Percentiles rank a stretch among this genome's conserved stretches.
Evolutionary conservation across 2,888 invertebrate genomes (phyloP).

Genomic region (Brenthis hecate): DNA sequence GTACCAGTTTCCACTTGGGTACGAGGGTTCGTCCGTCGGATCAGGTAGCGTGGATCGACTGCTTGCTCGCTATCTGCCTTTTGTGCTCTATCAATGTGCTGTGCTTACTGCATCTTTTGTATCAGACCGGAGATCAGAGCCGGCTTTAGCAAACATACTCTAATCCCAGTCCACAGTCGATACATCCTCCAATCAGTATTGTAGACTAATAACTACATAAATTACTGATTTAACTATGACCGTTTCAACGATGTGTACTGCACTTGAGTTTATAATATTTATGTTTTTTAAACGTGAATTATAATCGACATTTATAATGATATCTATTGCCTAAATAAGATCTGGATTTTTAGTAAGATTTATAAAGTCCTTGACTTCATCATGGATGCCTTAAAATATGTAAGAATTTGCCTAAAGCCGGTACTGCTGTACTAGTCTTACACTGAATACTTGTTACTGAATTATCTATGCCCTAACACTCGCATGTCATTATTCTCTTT

Average conservation of each 20-base stretch:
- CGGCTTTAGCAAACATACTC: slow-evolving; percentile 6
- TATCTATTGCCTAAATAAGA: not conserved
- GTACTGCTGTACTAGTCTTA: not conserved
- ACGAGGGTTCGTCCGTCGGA: slow-evolving; percentile 85
- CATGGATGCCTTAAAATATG: not conserved
- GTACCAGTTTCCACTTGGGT: slow-evolving; percentile 78
- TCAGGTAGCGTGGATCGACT: slow-evolving; percentile 91
- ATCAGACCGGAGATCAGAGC: slow-evolving; percentile 55
- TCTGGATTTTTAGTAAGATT: too few species aligned
- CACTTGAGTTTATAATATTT: too few species aligned
- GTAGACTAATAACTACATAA: not conserved
- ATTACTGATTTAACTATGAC: not conserved
- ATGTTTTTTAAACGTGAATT: too few species aligned
- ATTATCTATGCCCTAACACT: not conserved
- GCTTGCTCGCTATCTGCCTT: slow-evolving; percentile 85
- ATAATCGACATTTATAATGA: too few species aligned
- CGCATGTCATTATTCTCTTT: slow-evolving; percentile 9
- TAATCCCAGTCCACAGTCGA: not conserved
- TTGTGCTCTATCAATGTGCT: slow-evolving; percentile 85
- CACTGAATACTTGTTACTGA: not conserved
- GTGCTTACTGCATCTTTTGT: slow-evolving; percentile 84
- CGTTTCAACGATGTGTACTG: too few species aligned
- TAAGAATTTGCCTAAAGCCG: not conserved
- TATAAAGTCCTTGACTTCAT: not conserved
- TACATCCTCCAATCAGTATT: not conserved